Evolutionary conservation across 1,140 invertebrate genomes (phyloP), one percentile per base, ranked within the genome.

Genomic region (Aphidius gifuensis): DNA sequence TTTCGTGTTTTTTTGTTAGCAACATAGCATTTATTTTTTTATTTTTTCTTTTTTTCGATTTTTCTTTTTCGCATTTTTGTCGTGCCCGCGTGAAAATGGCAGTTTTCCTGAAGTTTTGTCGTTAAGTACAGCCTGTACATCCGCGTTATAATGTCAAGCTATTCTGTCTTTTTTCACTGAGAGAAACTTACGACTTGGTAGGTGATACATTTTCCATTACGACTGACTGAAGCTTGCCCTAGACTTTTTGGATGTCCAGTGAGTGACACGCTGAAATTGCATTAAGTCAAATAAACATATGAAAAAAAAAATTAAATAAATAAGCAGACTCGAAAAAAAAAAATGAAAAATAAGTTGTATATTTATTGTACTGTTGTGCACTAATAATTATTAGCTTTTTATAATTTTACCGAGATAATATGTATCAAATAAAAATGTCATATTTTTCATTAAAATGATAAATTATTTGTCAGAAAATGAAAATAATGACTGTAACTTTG

Each of bases 111-210:
- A 72, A 79, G 77, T 80, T 78, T 73, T 71, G 74, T 74, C 76
- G 75, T 80, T 80, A 78, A 78, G 69, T 78, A 78, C 77, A 79
- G 74, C 75, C 74, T 80, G 77, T 71, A 77, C 77, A 75, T 77
- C 71, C 73, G 67, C 64, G 73, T 77, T 78, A 77, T 72, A 74
- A 75, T 75, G 73, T 72, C 64, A 68, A 61, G 58, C 67, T 57
- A 60, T 58, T 64, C 66, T 69, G 68, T 56, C 61, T 67, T 64
- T 66, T 66, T 66, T 66, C 61, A 66, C 69, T 1, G 16, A 16
- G 23, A 2, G 64, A 66, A 78, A 77, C 75, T 78, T 75, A 74
- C 69, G 71, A 67, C 62, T 67, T 67, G 62, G 60, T 39, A 32
- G 50, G 74, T 76, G 78, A 76, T 77, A 77, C 69, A 70, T 76